A percentile compares a stretch with the other conserved stretches of the same genome.
Conservation (phyloP, 2,797 vertebrate genomes). For the Syngnathus acus region DNA sequence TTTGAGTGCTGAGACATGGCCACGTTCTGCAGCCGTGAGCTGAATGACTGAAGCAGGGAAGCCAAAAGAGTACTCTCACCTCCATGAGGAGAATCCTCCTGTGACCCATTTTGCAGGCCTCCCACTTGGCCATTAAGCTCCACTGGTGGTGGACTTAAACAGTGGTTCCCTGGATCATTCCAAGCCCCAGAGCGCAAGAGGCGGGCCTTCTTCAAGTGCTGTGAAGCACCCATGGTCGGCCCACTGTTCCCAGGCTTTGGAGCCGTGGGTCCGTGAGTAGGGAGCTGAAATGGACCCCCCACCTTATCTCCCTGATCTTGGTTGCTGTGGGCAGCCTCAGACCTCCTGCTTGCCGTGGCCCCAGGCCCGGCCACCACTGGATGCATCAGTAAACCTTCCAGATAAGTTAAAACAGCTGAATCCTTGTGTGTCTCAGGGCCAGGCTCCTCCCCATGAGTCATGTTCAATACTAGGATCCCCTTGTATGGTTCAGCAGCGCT, state of each 20-base stretch:
- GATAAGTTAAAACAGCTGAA: constrained; percentile 99
- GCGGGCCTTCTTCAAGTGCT: constrained; percentile 94
- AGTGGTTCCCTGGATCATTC: constrained; percentile 82
- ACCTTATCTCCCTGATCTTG: constrained; percentile 82
- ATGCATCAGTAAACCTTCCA: constrained; percentile 99
- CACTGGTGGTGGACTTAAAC: constrained; percentile 74
- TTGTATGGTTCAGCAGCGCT: constrained; percentile 70
- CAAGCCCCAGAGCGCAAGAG: constrained; percentile 89
- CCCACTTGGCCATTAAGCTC: constrained; percentile 86
- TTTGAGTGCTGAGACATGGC: constrained; percentile 90
- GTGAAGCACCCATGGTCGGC: constrained; percentile 77
- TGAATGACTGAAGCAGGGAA: constrained; percentile 97
- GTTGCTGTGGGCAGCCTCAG: constrained; percentile 77
- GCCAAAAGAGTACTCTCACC: constrained; percentile 96
- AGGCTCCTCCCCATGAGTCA: constrained; percentile 99
- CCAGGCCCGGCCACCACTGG: constrained; percentile 91
- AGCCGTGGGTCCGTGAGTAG: constrained; percentile 77
- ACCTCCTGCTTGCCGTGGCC: constrained; percentile 83
- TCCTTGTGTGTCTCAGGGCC: constrained; percentile 99
- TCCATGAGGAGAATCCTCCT: constrained; percentile 81
- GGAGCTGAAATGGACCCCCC: constrained; percentile 75
- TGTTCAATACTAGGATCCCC: constrained; percentile 89
- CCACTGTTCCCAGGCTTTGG: constrained; percentile 68
- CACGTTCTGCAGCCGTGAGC: constrained; percentile 92
- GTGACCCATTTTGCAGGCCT: constrained; percentile 78